Conservation (phyloP, 2,888 invertebrate genomes). For the Sympetrum striolatum region DNA sequence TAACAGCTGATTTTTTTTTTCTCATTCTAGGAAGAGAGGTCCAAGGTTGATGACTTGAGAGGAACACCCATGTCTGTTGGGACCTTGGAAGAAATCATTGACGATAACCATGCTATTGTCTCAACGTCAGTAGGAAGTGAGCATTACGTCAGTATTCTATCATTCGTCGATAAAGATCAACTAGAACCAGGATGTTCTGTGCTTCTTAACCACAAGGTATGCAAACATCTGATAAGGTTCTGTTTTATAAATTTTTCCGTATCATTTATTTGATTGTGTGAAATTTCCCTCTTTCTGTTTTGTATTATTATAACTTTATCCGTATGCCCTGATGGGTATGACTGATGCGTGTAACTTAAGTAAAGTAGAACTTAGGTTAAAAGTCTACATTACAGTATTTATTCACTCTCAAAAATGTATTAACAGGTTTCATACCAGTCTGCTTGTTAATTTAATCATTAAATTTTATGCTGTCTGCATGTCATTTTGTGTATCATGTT, state of each 20-base stretch:
- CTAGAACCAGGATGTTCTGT: slow-evolving; percentile 99
- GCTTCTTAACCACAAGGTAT: slow-evolving; percentile 92
- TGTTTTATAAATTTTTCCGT: neutral
- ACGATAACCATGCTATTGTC: slow-evolving; percentile 99
- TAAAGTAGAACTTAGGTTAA: too few relatives aligned
- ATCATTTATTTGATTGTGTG: neutral
- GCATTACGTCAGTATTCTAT: slow-evolving; percentile 98
- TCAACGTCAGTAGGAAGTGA: slow-evolving; percentile 99
- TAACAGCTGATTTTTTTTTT: slow-evolving; percentile 43
- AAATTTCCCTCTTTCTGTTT: neutral
- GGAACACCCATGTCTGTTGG: slow-evolving; percentile 99
- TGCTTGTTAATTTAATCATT: too few relatives aligned
- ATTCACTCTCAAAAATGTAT: too few relatives aligned
- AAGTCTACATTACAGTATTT: too few relatives aligned
- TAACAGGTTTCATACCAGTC: too few relatives aligned
- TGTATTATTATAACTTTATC: too few relatives aligned
- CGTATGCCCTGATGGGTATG: too few relatives aligned
- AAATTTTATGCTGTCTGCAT: too few relatives aligned
- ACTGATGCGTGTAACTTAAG: too few relatives aligned
- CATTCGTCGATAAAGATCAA: slow-evolving; percentile 99
- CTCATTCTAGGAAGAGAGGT: slow-evolving; percentile 84
- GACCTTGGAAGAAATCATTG: slow-evolving; percentile 98
- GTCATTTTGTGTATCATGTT: too few relatives aligned
- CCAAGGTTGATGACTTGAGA: slow-evolving; percentile 97
- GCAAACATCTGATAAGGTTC: neutral